Evolutionary conservation across 2,113 vertebrate genomes (phyloP).

Genomic region (Melanerpes formicivorus): DNA sequence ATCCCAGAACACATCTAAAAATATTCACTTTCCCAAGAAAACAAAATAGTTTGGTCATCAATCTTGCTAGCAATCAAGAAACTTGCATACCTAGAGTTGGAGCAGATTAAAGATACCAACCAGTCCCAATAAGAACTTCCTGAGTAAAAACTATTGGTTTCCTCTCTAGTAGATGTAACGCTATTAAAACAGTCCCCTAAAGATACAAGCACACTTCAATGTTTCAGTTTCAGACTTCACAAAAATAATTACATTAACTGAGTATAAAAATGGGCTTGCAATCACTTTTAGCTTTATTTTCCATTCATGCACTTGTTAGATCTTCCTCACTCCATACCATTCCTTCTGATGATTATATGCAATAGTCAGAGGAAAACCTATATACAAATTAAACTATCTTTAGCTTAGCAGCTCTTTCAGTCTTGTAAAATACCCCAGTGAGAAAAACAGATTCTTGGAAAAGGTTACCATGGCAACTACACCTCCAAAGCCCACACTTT

Average conservation of each 20-base stretch:
- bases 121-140: neutral
- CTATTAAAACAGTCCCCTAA: neutral
- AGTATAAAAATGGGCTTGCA: neutral
- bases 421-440: neutral
- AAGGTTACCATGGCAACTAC: neutral
- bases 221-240: neutral
- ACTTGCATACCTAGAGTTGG: neutral
- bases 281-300: neutral
- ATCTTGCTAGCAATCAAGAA: neutral
- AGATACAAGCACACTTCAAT: neutral
- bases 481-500: neutral
- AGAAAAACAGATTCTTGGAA: neutral
- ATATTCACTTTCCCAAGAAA: neutral
- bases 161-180: neutral
- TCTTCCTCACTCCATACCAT: neutral
- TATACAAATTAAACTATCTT: neutral
- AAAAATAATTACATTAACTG: neutral
- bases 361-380: neutral
- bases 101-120: neutral
- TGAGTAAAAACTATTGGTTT: neutral
- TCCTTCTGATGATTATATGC: neutral
- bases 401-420: neutral
- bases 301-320: neutral
- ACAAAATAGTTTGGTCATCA: neutral
- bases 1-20: neutral